These are phyloP conservation scores for Acarapis woodi DNA, from an alignment of 1,140 invertebrate genomes.

Conservation along the genomic window DNA sequence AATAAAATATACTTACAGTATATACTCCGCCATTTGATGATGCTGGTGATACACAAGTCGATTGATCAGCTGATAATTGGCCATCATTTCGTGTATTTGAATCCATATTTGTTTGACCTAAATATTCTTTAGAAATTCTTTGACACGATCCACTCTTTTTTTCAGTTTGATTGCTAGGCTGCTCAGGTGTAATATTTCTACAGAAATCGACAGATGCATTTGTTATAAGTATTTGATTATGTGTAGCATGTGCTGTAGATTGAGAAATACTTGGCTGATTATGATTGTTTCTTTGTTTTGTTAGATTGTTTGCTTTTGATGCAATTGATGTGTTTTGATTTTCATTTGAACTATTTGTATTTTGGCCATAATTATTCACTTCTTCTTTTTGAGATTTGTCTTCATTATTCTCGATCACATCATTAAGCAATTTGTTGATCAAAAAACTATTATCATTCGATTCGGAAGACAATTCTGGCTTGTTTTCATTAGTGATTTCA, in stretches of 20 bases:
- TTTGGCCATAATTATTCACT: background rate
- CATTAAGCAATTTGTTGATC: constrained; percentile 16
- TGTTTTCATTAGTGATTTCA: constrained; percentile 11
- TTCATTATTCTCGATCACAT: constrained; percentile 11
- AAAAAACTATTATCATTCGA: constrained; percentile 27
- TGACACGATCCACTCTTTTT: constrained; percentile 13
- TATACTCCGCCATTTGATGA: constrained; percentile 62
- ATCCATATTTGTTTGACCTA: too few relatives aligned
- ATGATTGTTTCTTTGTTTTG: constrained; percentile 7
- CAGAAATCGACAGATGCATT: constrained; percentile 21
- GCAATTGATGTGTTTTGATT: background rate
- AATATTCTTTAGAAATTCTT: too few relatives aligned
- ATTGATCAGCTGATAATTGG: constrained; percentile 18
- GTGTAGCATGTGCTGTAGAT: too few relatives aligned
- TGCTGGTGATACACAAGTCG: constrained; percentile 38
- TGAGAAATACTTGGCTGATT: constrained; percentile 9
- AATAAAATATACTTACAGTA: constrained; percentile 28
- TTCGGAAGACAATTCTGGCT: too few relatives aligned
- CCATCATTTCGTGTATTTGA: too few relatives aligned
- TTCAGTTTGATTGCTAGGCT: constrained; percentile 7
- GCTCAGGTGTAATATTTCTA: constrained; percentile 3
- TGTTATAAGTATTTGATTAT: constrained; percentile 18
- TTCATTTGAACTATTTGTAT: background rate
- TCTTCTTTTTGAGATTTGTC: constrained; percentile 1
- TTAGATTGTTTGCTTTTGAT: constrained; percentile 6